These are phyloP conservation scores for Oncopodura yosiiana DNA, from an alignment of 1,140 invertebrate species.

Conservation along the genomic window DNA sequence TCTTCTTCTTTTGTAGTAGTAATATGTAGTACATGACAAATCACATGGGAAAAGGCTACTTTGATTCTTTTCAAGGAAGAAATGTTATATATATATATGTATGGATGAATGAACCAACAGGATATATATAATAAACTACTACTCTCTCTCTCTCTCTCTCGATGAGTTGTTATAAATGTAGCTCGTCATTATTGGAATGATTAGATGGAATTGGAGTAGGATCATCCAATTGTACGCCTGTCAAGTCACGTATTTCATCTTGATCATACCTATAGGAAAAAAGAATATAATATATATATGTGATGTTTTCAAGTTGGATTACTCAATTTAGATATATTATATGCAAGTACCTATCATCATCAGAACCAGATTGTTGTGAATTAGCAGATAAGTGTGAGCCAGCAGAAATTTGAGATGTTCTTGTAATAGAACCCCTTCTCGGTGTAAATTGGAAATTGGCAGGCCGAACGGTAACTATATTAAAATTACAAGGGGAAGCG, in stretches of 20 bases:
- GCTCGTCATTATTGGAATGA: conserved; percentile 22
- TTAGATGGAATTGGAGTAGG: conserved; percentile 13
- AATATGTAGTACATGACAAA: too few relatives aligned
- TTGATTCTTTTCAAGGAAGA: too few relatives aligned
- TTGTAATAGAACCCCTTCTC: conserved; percentile 61
- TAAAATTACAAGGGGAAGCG: too few relatives aligned
- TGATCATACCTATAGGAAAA: conserved; percentile 37
- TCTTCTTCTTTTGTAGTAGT: too few relatives aligned
- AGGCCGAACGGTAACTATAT: conserved; percentile 95
- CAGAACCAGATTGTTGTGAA: conserved; percentile 47
- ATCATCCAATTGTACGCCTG: conserved; percentile 46
- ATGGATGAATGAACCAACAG: too few relatives aligned
- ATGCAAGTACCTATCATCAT: conserved; percentile 39
- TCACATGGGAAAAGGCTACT: too few relatives aligned
- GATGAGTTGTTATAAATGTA: conserved; percentile 30
- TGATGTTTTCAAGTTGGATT: too few relatives aligned
- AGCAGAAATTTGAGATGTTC: conserved; percentile 63
- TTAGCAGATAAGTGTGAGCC: conserved; percentile 55
- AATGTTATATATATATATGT: too few relatives aligned
- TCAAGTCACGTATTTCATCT: conserved; percentile 65
- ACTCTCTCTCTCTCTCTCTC: too few relatives aligned
- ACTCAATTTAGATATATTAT: too few relatives aligned
- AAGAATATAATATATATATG: conserved; percentile 5
- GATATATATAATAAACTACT: too few relatives aligned
- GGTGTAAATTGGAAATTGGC: conserved; percentile 75